Conservation (phyloP, 2,888 invertebrate species). For the Cantharis flavilabris region DNA sequence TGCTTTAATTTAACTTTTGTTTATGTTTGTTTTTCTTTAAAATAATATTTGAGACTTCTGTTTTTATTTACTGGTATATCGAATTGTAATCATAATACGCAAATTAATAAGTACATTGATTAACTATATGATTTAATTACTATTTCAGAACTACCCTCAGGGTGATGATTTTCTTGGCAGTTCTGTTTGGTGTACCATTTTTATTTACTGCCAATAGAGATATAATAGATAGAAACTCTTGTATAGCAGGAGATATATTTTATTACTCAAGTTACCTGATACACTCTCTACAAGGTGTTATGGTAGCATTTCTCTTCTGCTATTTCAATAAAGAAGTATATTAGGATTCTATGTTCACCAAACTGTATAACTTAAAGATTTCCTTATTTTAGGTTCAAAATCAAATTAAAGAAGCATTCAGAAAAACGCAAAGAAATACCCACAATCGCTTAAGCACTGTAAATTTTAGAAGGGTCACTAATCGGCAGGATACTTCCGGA, state of each 20-base stretch:
- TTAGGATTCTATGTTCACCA: neutral
- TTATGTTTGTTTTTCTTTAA: neutral
- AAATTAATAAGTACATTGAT: neutral
- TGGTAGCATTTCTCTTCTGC: slow-evolving; percentile 69
- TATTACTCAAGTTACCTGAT: slow-evolving; percentile 64
- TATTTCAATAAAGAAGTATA: slow-evolving; percentile 66
- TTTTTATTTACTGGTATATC: neutral
- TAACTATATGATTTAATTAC: neutral
- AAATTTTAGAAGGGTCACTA: neutral
- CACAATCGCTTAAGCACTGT: neutral
- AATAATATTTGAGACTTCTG: neutral
- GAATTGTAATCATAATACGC: neutral
- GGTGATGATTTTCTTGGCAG: slow-evolving; percentile 70
- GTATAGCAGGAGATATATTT: slow-evolving; percentile 60
- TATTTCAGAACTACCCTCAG: slow-evolving; percentile 63
- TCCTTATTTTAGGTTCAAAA: neutral
- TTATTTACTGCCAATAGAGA: slow-evolving; percentile 64
- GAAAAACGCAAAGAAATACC: neutral
- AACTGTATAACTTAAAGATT: neutral
- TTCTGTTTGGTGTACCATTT: slow-evolving; percentile 72
- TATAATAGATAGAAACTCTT: slow-evolving; percentile 56
- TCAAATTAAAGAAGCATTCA: neutral
- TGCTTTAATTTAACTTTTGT: neutral
- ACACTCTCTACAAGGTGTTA: slow-evolving; percentile 65
- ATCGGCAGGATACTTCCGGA: neutral